Evolutionary conservation across 2,888 invertebrate species (phyloP), one percentile per base, ranked within the genome.

Genomic region (Pandemis corylana): DNA sequence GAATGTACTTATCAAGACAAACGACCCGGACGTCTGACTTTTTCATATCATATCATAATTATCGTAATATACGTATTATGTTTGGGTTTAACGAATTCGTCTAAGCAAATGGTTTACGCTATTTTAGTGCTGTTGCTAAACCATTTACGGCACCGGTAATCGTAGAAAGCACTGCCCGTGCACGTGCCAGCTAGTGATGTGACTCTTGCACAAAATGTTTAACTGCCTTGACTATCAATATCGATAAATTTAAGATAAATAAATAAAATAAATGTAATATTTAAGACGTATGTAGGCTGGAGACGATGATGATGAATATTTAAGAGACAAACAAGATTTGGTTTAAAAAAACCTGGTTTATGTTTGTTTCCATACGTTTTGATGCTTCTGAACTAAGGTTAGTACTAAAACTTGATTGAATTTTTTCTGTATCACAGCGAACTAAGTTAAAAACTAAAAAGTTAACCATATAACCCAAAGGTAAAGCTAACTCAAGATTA

Each of bases 141-240:
- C 20, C 7, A 56, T 12, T 64, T 44, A n/a, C 20, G 7, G n/a
- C 15, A 88, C 87, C 82, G 85, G 28, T 36, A 46, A 10, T 12
- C 12, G 87, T 87, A 86, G 89, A 89, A 89, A 89, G 89, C 83
- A 78, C 73, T 69, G 67, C 72, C 36, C 67, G 67, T 71, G 72
- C 72, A 67, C 72, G 72, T 79, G 80, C 79, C 80, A 78, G 82
- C n/a, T 82, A 87, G 85, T 79, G 86, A 78, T 80, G 84, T 59
- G 72, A 5, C 15, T 20, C 5, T 44, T 15, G 0, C 10, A 46
- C 2, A 7, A 15, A 56, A 56, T 28, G 44, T 2, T 7, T 46
- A 46, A 41, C 28, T 42, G 0, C 12, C 9, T 28, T 12, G 4
- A 77, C 42, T 78, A 78, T 72, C 65, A 68, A 71, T 76, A 66